These are phyloP conservation scores for Junonia oenone DNA, from an alignment of 2,888 invertebrate species.

Conservation along the genomic window DNA sequence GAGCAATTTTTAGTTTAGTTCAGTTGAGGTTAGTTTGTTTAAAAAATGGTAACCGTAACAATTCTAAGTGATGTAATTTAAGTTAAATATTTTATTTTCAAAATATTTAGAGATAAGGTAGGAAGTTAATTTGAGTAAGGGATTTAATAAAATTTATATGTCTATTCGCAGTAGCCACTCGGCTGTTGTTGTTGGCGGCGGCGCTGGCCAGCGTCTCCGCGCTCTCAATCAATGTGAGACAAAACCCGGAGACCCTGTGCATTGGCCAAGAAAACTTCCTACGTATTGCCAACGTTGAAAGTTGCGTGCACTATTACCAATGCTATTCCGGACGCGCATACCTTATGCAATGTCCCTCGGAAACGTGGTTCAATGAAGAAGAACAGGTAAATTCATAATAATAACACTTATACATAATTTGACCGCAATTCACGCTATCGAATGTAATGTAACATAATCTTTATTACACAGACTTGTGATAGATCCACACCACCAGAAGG, in stretches of 20 bases:
- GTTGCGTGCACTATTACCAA: conserved; percentile 66
- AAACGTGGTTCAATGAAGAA: conserved; percentile 68
- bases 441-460: neutral
- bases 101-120: too few relatives aligned
- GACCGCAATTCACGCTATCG: too few relatives aligned
- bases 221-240: conserved; percentile 65
- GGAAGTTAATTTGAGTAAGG: too few relatives aligned
- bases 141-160: neutral
- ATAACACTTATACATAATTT: neutral
- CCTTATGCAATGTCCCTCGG: conserved; percentile 61
- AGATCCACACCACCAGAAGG: conserved; percentile 46
- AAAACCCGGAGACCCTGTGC: conserved; percentile 70
- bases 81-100: too few relatives aligned
- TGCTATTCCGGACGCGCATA: conserved; percentile 65
- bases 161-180: conserved; percentile 26
- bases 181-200: conserved; percentile 47
- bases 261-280: conserved; percentile 69
- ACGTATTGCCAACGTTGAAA: conserved; percentile 55
- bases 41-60: too few relatives aligned
- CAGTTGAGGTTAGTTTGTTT: too few relatives aligned
- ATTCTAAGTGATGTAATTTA: too few relatives aligned
- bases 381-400: conserved; percentile 51
- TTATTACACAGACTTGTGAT: conserved; percentile 53
- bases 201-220: conserved; percentile 56
- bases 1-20: too few relatives aligned